phyloP scores from a whole-genome alignment of 1,140 invertebrate genomes.

The Melanaphis sacchari region DNA sequence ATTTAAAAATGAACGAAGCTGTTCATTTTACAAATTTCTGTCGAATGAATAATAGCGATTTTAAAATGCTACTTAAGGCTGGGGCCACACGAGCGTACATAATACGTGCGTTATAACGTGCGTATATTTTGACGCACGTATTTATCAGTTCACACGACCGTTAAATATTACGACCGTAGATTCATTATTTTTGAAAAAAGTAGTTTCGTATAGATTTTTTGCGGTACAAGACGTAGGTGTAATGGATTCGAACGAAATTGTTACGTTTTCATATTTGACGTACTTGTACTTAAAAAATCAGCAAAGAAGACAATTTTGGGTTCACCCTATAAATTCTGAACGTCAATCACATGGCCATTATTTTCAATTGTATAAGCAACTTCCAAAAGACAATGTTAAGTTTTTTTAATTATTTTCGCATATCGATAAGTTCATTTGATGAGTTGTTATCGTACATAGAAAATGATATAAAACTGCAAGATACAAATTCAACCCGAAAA shows the following conservation, averaged over 20 bases:
- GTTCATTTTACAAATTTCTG: conserved; percentile 57
- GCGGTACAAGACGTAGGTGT: background rate
- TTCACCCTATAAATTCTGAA: conserved; percentile 8
- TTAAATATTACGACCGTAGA: background rate
- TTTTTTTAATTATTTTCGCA: conserved; percentile 25
- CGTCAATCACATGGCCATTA: background rate
- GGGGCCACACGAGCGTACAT: no score
- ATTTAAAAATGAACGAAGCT: background rate
- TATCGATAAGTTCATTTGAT: background rate
- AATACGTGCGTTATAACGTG: no score
- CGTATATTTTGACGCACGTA: no score
- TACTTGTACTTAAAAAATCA: background rate
- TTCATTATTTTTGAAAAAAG: background rate
- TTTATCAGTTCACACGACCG: no score
- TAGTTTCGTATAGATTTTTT: background rate
- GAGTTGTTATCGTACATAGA: conserved; percentile 11
- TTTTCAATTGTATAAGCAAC: background rate
- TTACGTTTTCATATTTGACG: background rate
- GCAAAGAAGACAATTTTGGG: conserved; percentile 12
- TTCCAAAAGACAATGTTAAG: background rate
- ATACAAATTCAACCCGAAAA: conserved; percentile 63
- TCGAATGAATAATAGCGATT: conserved; percentile 54
- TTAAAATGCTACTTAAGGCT: conserved; percentile 18
- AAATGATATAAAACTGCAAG: conserved; percentile 61
- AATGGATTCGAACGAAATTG: background rate